Evolutionary conservation across 2,113 vertebrate species (phyloP).

Genomic region (Lagopus leucura): DNA sequence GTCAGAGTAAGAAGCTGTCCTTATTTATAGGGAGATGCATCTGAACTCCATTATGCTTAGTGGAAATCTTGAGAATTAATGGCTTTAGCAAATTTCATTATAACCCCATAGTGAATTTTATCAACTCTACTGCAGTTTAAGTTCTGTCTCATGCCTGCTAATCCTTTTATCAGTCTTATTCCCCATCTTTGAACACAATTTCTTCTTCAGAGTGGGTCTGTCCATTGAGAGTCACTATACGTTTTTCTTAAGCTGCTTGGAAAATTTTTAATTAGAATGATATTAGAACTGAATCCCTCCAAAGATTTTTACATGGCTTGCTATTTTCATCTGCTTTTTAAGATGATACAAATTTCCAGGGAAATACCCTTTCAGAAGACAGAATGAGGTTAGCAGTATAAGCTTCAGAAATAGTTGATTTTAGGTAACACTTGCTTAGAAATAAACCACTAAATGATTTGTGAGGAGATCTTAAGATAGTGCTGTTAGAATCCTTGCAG

Average conservation of each 20-base stretch:
- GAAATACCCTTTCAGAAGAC: constrained; percentile 51
- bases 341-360: constrained; percentile 48
- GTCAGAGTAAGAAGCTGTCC: background rate
- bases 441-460: background rate
- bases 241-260: constrained; percentile 21
- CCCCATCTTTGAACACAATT: constrained; percentile 3
- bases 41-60: background rate
- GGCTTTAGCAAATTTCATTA: background rate
- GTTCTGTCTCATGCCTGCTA: background rate
- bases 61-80: background rate
- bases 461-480: background rate
- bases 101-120: background rate
- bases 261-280: constrained; percentile 34
- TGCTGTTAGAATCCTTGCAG: background rate
- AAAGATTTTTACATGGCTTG: constrained; percentile 13
- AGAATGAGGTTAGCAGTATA: constrained; percentile 53
- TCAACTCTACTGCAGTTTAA: background rate
- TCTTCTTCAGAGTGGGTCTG: background rate
- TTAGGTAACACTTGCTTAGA: constrained; percentile 24
- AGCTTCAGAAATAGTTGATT: background rate
- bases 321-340: constrained; percentile 29
- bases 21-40: background rate
- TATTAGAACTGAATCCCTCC: constrained; percentile 21
- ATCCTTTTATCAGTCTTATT: constrained; percentile 23
- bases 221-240: background rate